These are phyloP conservation scores for Drosophila anomelani DNA, from an alignment of 2,888 invertebrate species.

Conservation along the genomic window DNA sequence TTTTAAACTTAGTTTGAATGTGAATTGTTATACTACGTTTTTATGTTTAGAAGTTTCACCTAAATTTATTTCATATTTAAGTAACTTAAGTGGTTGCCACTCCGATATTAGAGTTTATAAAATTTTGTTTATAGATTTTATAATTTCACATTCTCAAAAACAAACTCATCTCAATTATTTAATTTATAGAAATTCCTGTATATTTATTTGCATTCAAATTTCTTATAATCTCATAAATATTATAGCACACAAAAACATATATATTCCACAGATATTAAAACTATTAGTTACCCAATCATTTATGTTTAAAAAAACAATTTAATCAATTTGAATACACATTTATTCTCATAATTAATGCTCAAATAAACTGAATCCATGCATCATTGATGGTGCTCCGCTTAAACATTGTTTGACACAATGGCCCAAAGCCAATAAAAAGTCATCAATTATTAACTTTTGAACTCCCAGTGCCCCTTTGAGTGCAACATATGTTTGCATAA, in stretches of 20 bases:
- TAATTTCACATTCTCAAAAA: not conserved
- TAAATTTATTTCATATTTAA: no score
- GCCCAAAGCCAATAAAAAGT: constrained; percentile 22
- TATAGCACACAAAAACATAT: not conserved
- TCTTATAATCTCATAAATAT: no score
- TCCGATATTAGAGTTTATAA: no score
- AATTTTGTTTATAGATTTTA: no score
- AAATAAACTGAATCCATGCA: constrained; percentile 18
- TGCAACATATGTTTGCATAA: constrained; percentile 13
- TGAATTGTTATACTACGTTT: no score
- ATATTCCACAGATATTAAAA: not conserved
- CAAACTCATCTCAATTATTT: not conserved
- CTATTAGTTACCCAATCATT: not conserved
- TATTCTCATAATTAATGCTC: not conserved
- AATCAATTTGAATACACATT: not conserved
- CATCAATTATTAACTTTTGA: constrained; percentile 23
- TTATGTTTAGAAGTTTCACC: no score
- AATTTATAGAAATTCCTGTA: not conserved
- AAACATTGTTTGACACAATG: constrained; percentile 28
- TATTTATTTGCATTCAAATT: not conserved
- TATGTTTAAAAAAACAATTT: not conserved
- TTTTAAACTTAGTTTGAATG: no score
- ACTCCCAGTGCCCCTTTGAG: constrained; percentile 1
- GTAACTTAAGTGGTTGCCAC: no score
- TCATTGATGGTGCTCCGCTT: constrained; percentile 15